phyloP scores from a whole-genome alignment of 1,140 invertebrate genomes.

The Bombus superbus region DNA sequence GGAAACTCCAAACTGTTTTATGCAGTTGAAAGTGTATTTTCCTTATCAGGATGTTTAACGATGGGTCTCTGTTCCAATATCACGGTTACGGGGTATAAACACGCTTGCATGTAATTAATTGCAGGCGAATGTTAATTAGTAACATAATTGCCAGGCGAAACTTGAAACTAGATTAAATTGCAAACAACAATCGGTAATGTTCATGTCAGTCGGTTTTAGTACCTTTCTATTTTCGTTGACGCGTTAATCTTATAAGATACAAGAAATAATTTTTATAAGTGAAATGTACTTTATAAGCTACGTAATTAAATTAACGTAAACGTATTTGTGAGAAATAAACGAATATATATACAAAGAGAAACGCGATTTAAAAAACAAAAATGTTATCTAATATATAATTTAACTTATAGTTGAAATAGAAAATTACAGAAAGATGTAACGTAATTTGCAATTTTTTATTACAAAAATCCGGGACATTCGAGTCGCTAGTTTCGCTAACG shows the following conservation, averaged over 20 bases:
- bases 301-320: no score
- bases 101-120: slow-evolving; percentile 27
- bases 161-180: background rate
- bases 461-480: accelerated
- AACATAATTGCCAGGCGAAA: background rate
- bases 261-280: background rate
- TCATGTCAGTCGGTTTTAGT: no score
- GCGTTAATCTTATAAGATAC: background rate
- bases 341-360: no score
- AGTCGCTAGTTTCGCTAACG: background rate
- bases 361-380: no score
- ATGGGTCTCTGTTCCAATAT: background rate
- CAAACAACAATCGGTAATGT: background rate
- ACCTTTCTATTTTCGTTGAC: no score
- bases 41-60: slow-evolving; percentile 31
- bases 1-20: slow-evolving; percentile 6
- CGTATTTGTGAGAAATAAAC: background rate
- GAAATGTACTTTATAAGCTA: background rate
- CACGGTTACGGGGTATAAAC: slow-evolving; percentile 20
- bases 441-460: background rate
- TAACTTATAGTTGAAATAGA: no score
- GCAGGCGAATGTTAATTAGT: slow-evolving; percentile 28
- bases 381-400: no score
- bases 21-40: slow-evolving; percentile 10
- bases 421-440: no score